Evolutionary conservation across 2,797 vertebrate species (phyloP), one percentile per base, ranked within the genome.

Genomic region (Choloepus didactylus): DNA sequence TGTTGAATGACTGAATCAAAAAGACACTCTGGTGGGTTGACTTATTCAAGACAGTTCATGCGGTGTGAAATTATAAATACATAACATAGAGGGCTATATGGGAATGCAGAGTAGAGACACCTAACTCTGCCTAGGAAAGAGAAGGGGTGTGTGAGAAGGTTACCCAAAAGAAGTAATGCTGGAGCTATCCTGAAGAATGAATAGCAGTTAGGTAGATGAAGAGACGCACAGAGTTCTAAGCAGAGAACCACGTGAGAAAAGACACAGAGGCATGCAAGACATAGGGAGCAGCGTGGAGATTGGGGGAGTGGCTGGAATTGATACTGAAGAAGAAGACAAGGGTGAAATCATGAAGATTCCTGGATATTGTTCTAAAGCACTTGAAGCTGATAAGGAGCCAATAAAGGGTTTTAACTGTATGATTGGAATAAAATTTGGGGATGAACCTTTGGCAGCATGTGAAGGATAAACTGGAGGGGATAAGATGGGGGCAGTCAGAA

Each of bases 401-500:
- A 31, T n/a, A 46, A 81, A 70, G 4, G 14, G 10, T 64, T 93
- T 89, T 89, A 70, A 59, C 18, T n/a, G 46, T 76, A 44, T n/a
- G n/a, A 51, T 85, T 76, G 67, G 84, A 79, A 66, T 87, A 66
- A 75, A 84, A 75, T 82, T 85, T 92, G 70, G 38, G 15, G 82
- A 54, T 35, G 14, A 44, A 81, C 70, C 49, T 51, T 91, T 25
- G 10, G 5, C 54, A 9, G 7, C 29, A n/a, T 9, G 19, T 84
- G 41, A 79, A 90, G n/a, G 12, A 27, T 93, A 73, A 89, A 25
- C 35, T 44, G 49, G 86, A 89, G 41, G 12, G 10, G 59, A 10
- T 60, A 49, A 66, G 23, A 79, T 64, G n/a, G 49, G 69, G 44
- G 27, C 27, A 75, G 70, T 75, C 54, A 75, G 38, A 16, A 21